Evolutionary conservation across 1,140 invertebrate genomes (phyloP), one percentile per base, ranked within the genome.

Genomic region (roundworm (Caenorhabditis elegans)): DNA sequence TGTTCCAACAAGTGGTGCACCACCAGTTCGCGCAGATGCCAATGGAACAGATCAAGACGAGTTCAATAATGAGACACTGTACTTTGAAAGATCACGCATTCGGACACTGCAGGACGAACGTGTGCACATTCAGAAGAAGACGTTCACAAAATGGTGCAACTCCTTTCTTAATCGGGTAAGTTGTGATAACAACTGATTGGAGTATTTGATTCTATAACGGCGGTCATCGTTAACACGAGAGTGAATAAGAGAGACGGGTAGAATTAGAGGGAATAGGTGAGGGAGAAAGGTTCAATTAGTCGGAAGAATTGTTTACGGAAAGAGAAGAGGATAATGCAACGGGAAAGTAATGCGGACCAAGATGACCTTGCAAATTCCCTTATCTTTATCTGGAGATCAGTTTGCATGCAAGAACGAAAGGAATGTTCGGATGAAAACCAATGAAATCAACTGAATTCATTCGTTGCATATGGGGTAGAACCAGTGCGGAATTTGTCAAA

Each of bases 81-180:
- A 83, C 82, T 85, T 85, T 75, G 84, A 85, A 47, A 43, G 78
- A 49, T 78, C 60, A 43, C 48, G 84, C 10, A 85, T 98, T 89
- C 94, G 95, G 91, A 95, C 95, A 88, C 93, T 98, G 87, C 96
- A 98, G 90, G 95, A 98, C 90, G 97, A 98, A 92, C 93, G 97
- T 83, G 92, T 98, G 78, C 94, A 97, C 90, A 98, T 99, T 86
- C 97, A 99, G 91, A 98, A 99, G 92, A 99, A 99, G 91, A 99
- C 97, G 8, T 99, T 99, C 91, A 98, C 97, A 87, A 99, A 99
- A 96, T 99, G 97, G 97, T 96, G 98, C 93, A 99, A 99, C 91
- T 97, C 96, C 1, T 98, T 98, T 91, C 91, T 99, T 83, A 93
- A 95, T 89, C 98, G 96, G 93, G 96, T 96, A 90, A 90, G 87